These are phyloP conservation scores for Nomada flava DNA, from an alignment of 2,888 invertebrate genomes.

Conservation along the genomic window DNA sequence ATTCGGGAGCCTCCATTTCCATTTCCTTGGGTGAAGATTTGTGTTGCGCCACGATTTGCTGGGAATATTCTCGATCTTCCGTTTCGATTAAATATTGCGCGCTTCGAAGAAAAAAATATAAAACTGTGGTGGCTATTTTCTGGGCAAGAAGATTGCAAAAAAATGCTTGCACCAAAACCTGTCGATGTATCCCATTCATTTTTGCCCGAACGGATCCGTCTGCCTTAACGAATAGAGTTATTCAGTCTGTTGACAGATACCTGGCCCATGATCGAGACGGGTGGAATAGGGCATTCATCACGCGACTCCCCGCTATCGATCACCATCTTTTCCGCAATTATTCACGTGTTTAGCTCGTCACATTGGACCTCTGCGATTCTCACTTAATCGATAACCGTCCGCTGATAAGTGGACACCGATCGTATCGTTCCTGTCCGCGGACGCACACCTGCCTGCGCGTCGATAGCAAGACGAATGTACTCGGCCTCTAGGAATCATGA, in stretches of 20 bases:
- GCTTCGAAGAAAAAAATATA: too few species aligned
- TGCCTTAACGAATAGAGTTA: constrained; percentile 39
- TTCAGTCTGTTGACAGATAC: constrained; percentile 40
- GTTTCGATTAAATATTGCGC: too few species aligned
- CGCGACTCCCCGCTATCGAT: constrained; percentile 36
- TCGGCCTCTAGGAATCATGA: too few species aligned
- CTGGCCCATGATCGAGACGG: background rate
- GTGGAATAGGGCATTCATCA: constrained; percentile 38
- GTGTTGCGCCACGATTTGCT: too few species aligned
- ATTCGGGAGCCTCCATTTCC: too few species aligned
- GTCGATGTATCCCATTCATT: background rate
- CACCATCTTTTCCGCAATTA: constrained; percentile 48
- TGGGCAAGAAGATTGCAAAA: background rate
- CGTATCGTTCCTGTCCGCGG: background rate
- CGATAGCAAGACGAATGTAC: background rate
- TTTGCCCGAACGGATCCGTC: background rate
- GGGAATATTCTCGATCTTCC: too few species aligned
- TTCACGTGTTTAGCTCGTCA: constrained; percentile 38
- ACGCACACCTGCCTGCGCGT: background rate
- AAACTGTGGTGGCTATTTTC: too few species aligned
- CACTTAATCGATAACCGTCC: constrained; percentile 34
- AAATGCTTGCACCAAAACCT: background rate
- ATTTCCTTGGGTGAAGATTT: too few species aligned
- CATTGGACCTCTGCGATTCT: background rate
- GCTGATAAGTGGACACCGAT: constrained; percentile 26